phyloP scores from a whole-genome alignment of 2,888 invertebrate genomes.

The Platypus cylindrus region DNA sequence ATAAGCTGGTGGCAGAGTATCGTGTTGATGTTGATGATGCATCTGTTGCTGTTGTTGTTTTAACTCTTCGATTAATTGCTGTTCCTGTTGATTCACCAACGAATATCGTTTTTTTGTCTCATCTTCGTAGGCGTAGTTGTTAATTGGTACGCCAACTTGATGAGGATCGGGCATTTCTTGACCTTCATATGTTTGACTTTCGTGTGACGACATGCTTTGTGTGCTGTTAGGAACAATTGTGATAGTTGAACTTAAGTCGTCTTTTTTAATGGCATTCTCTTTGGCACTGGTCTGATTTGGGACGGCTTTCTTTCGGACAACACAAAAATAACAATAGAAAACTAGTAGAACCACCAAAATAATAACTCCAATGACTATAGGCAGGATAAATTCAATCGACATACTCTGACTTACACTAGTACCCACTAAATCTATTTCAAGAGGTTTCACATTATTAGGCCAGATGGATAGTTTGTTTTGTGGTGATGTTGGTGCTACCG shows the following conservation, averaged over 20 bases:
- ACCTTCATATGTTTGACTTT: constrained; percentile 25
- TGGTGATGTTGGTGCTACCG: constrained; percentile 32
- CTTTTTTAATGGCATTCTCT: constrained; percentile 26
- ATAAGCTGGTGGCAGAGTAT: constrained; percentile 25
- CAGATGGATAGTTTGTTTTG: constrained; percentile 31
- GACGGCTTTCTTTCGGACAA: constrained; percentile 32
- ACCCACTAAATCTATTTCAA: constrained; percentile 28
- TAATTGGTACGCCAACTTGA: constrained; percentile 36
- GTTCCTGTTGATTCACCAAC: constrained; percentile 36
- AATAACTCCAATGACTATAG: constrained; percentile 37
- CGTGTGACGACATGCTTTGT: constrained; percentile 22
- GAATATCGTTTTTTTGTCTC: constrained; percentile 39
- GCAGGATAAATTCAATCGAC: constrained; percentile 37
- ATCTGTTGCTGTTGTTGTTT: constrained; percentile 33
- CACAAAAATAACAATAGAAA: constrained; percentile 39
- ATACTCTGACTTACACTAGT: constrained; percentile 33
- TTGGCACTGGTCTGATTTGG: constrained; percentile 25
- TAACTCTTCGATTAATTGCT: constrained; percentile 35
- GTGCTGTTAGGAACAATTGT: constrained; percentile 37
- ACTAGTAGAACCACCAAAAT: constrained; percentile 34
- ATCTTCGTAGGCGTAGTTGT: constrained; percentile 35
- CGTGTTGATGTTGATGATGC: constrained; percentile 22
- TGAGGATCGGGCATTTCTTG: constrained; percentile 33
- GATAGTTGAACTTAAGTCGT: constrained; percentile 32
- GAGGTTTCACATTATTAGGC: constrained; percentile 29